These are phyloP conservation scores for Tanypteryx hageni DNA, from an alignment of 2,888 invertebrate species.

Conservation along the genomic window DNA sequence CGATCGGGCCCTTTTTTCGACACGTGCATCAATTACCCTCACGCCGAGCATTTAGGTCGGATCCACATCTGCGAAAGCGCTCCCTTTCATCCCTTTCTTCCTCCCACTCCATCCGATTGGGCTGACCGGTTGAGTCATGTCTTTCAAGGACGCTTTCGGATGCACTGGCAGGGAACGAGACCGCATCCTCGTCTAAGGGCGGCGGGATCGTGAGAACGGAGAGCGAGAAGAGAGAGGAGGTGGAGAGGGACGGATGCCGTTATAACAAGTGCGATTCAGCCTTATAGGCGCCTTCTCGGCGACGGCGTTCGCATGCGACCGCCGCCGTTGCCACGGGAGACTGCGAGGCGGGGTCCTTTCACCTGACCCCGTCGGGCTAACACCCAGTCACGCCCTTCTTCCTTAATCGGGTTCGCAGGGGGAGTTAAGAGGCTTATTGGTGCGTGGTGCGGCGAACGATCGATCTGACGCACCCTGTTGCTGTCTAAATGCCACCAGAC, in stretches of 20 bases:
- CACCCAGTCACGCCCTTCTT: not conserved
- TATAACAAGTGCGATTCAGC: no score
- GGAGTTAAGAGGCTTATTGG: not conserved
- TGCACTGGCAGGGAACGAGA: not conserved
- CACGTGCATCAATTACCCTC: not conserved
- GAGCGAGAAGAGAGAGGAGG: not conserved
- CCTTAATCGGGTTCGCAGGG: not conserved
- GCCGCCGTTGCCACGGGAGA: not conserved
- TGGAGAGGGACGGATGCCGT: not conserved
- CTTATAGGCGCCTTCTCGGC: no score
- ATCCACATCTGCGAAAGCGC: not conserved
- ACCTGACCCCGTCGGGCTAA: not conserved
- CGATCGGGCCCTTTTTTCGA: not conserved
- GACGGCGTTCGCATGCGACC: not conserved
- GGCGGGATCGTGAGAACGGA: not conserved
- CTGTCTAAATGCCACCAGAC: slow-evolving; percentile 19
- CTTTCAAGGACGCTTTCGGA: not conserved
- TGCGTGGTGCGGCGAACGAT: not conserved
- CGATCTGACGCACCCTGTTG: not conserved
- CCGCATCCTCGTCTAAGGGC: not conserved
- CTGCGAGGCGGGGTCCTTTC: not conserved
- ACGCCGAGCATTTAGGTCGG: not conserved
- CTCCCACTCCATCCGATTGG: not conserved
- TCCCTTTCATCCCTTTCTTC: no score
- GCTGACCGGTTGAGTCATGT: not conserved